Evolutionary conservation across 2,888 invertebrate species (phyloP), one percentile per base, ranked within the genome.

Genomic region (Epiperipatus broadwayi): DNA sequence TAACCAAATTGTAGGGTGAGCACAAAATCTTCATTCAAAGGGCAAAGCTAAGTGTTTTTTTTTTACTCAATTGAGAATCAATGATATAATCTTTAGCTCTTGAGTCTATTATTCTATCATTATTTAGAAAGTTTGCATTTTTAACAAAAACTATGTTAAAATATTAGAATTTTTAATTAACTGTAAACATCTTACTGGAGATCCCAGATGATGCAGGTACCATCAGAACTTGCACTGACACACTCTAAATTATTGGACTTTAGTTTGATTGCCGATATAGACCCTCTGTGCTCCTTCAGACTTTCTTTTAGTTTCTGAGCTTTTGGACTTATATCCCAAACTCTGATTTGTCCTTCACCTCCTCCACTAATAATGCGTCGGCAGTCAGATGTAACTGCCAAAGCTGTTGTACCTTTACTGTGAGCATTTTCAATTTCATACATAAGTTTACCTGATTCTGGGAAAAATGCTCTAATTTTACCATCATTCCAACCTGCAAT

Each of bases 181-280:
- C n/a, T n/a, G n/a, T n/a, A n/a, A n/a, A n/a, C n/a, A 29, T 52
- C 58, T 65, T 55, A 80, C 80, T 69, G 60, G 15, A 89, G 64
- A 53, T 87, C 80, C 91, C 91, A 91, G 44, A 91, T 74, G 47
- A 91, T 83, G 54, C 83, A 83, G 3, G 84, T 80, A 8, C 91
- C 89, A 60, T 91, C 91, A 0, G 76, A 76, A 31, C 84, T 80
- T 0, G 87, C 78, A 52, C 84, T 84, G 12, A 84, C 78, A 0
- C 84, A 80, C 57, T 83, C 79, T 1, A 69, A 71, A 52, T 83
- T 73, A 50, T 73, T 71, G 42, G 70, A 68, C 20, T 77, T 76
- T 40, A 87, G 71, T 46, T 77, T 72, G 47, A 89, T 71, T 18
- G 76, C 73, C 0, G 84, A 77, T 41, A 89, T 76, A 1, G 79